These are phyloP conservation scores for Alloplasta piceator DNA, from an alignment of 2,888 invertebrate species.

Conservation along the genomic window DNA sequence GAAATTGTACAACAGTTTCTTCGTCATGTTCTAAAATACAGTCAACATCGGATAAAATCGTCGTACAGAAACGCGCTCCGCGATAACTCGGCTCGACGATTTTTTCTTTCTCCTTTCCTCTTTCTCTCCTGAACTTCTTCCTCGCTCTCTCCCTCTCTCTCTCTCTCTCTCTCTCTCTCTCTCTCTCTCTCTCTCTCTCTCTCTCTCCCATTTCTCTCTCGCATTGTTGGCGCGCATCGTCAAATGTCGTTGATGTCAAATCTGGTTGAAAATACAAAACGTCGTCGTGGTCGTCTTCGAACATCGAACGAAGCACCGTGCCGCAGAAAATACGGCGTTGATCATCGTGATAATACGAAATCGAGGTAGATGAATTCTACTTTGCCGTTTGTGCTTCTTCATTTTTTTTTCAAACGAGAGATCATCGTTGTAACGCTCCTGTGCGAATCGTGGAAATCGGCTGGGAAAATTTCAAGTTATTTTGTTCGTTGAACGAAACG, in stretches of 20 bases:
- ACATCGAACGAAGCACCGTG: no score
- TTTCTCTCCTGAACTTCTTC: background rate
- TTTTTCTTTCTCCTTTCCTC: background rate
- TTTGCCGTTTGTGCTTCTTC: background rate
- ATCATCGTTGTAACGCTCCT: background rate
- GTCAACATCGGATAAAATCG: conserved; percentile 52
- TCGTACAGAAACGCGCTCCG: background rate
- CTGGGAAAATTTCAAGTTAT: conserved; percentile 12
- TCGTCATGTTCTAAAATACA: conserved; percentile 91
- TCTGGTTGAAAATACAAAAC: no score
- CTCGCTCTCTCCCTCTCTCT: no score
- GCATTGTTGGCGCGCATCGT: no score
- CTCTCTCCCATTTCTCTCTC: no score
- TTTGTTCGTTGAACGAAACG: background rate
- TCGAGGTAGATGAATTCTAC: no score
- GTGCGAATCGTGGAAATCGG: background rate
- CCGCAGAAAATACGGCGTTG: no score
- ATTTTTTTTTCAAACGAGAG: background rate
- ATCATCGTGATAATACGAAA: no score
- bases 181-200: no score
- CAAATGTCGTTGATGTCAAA: no score
- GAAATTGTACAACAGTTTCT: conserved; percentile 94
- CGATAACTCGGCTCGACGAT: background rate
- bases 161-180: no score
- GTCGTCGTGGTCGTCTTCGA: no score